A percentile compares a stretch with the other conserved stretches of the same genome.
Conservation (phyloP, 2,888 invertebrate species). For the Podotricha telesiphe region DNA sequence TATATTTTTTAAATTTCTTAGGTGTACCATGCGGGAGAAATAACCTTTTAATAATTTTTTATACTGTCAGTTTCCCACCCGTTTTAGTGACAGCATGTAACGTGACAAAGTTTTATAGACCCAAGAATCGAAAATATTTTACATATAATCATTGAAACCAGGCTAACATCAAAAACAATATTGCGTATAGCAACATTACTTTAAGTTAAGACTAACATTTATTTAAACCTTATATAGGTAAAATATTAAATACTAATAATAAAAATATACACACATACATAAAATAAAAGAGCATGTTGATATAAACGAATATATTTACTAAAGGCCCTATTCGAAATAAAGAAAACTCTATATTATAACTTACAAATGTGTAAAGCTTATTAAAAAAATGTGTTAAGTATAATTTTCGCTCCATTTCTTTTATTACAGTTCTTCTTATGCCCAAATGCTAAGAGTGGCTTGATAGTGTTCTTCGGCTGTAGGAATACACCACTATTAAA, state of each 20-base stretch:
- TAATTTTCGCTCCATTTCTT: conserved; percentile 23
- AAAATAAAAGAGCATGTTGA: not conserved
- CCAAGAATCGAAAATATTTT: not conserved
- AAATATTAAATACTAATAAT: too few relatives aligned
- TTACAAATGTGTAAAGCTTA: conserved; percentile 21
- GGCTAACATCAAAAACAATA: too few relatives aligned
- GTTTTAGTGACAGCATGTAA: not conserved
- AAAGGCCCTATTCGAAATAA: not conserved
- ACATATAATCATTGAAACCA: not conserved
- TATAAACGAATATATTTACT: conserved; percentile 12
- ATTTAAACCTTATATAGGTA: too few relatives aligned
- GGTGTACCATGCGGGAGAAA: too few relatives aligned
- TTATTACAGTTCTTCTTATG: conserved; percentile 26
- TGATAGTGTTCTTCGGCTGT: conserved; percentile 49
- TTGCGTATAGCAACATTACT: too few relatives aligned
- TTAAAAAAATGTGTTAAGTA: conserved; percentile 17
- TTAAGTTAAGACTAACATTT: too few relatives aligned
- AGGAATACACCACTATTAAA: conserved; percentile 64
- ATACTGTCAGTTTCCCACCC: not conserved
- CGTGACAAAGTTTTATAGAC: not conserved
- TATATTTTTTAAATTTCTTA: too few relatives aligned
- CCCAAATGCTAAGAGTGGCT: conserved; percentile 29
- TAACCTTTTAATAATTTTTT: not conserved
- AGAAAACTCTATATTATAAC: conserved; percentile 5
- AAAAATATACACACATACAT: not conserved